Evolutionary conservation across 1,140 invertebrate species (phyloP).

Genomic region (Scaptodrosophila lebanonensis): DNA sequence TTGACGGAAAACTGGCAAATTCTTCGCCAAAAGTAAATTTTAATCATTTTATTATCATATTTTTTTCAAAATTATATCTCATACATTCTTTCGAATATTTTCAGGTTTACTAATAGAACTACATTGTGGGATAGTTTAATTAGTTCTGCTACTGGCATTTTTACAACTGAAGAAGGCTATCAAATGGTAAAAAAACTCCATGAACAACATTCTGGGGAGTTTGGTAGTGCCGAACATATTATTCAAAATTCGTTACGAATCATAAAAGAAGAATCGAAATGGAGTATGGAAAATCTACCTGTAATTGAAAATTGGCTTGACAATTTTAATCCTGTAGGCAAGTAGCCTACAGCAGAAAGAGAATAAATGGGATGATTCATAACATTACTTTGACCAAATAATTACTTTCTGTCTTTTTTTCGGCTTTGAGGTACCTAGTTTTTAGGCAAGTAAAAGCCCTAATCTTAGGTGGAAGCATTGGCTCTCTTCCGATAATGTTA

Average conservation of each 20-base stretch:
- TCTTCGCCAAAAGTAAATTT: constrained; percentile 81
- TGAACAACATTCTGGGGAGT: constrained; percentile 79
- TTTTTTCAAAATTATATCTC: constrained; percentile 5
- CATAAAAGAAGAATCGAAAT: constrained; percentile 83
- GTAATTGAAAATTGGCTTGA: constrained; percentile 84
- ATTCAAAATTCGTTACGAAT: constrained; percentile 83
- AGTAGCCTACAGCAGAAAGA: no score
- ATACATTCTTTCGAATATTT: constrained; percentile 31
- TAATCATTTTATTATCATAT: no score
- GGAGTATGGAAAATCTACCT: constrained; percentile 84
- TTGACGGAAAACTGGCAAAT: constrained; percentile 82
- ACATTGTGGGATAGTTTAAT: constrained; percentile 86
- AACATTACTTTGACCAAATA: no score
- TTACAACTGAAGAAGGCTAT: constrained; percentile 84
- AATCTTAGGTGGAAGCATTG: no score
- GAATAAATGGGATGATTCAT: no score
- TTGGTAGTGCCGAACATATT: constrained; percentile 82
- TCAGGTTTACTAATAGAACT: constrained; percentile 82
- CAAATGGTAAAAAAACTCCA: constrained; percentile 83
- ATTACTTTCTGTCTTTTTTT: no score
- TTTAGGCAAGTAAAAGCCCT: no score
- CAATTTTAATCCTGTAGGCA: no score
- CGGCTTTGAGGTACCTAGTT: no score
- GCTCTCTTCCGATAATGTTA: no score
- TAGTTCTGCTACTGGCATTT: constrained; percentile 83